Evolutionary conservation across 2,797 vertebrate species (phyloP), one percentile per base, ranked within the genome.

Genomic region (Champsocephalus esox): DNA sequence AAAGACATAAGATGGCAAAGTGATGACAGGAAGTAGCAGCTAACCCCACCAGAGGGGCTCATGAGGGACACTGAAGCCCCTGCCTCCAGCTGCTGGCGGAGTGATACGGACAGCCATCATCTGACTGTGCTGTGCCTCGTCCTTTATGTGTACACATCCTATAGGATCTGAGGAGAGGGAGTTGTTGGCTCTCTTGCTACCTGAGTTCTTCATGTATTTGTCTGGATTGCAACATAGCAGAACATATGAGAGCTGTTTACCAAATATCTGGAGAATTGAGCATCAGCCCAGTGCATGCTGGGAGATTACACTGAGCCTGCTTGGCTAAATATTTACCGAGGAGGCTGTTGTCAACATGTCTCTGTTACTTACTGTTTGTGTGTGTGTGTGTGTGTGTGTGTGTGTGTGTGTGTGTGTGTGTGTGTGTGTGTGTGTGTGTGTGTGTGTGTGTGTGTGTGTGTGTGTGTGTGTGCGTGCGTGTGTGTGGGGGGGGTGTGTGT

Each of bases 171-270:
- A 72, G 48, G 57, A 56, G 38, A 70, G 2, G 45, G 70, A 64
- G 28, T 52, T 69, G 38, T 61, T 64, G 67, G 68, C 79, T 77
- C 60, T 61, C 62, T 80, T 54, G 45, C 67, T 80, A 76, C 60
- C 77, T 41, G 45, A 70, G 66, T 69, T 80, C 43, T 65, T 55
- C 57, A n/a, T 81, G 83, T 86, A 52, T 89, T 79, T 86, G 81
- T 86, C 79, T 61, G 74, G 41, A 66, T 83, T 87, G 87, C 73
- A 88, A 93, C 88, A 91, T 85, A 87, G 77, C 83, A 79, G 85
- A 93, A 90, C 91, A 93, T 93, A 92, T 93, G 91, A 93, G 84
- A 88, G 79, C 78, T 90, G 88, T 90, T 91, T 88, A 90, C 86
- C 81, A 88, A 89, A 87, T 89, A 84, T 92, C 92, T 93, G 91